These are phyloP conservation scores for Pelmatolapia mariae DNA, from an alignment of 2,113 vertebrate genomes.

Conservation along the genomic window DNA sequence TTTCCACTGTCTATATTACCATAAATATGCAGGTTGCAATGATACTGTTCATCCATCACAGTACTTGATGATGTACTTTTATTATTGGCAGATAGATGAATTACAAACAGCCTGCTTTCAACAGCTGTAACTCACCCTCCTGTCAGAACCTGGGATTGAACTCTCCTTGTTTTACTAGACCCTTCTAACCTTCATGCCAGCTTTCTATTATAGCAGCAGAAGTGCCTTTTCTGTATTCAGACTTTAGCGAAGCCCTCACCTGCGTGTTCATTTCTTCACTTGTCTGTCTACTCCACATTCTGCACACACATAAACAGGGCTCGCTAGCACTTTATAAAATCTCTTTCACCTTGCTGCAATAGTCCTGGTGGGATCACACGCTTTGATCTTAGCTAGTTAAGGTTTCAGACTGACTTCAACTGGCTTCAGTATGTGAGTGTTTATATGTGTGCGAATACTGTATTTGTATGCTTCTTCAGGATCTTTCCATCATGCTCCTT, in stretches of 20 bases:
- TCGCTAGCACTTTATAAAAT: constrained; percentile 7
- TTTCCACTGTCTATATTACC: constrained; percentile 22
- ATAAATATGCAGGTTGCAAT: constrained; percentile 30
- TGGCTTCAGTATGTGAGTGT: not conserved
- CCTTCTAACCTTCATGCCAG: not conserved
- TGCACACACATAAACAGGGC: constrained; percentile 16
- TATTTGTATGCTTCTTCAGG: constrained; percentile 20
- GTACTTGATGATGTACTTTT: constrained; percentile 12
- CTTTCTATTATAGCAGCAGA: constrained; percentile 11
- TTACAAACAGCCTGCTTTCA: constrained; percentile 5
- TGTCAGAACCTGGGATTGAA: constrained; percentile 16
- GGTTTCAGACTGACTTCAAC: constrained; percentile 29
- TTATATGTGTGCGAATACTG: not conserved
- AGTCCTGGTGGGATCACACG: constrained; percentile 48
- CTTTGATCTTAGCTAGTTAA: constrained; percentile 65
- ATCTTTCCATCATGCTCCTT: constrained; percentile 43
- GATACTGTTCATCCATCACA: constrained; percentile 27
- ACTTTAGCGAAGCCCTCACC: constrained; percentile 1
- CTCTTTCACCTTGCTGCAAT: constrained; percentile 53
- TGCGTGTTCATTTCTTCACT: not conserved
- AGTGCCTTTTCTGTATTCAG: constrained; percentile 27
- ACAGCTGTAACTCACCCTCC: constrained; percentile 11
- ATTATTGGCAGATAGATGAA: constrained; percentile 29
- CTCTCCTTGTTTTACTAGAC: constrained; percentile 11
- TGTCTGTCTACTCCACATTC: constrained; percentile 15